These are phyloP conservation scores for Sweltsa coloradensis DNA, from an alignment of 1,140 invertebrate genomes.

Conservation along the genomic window DNA sequence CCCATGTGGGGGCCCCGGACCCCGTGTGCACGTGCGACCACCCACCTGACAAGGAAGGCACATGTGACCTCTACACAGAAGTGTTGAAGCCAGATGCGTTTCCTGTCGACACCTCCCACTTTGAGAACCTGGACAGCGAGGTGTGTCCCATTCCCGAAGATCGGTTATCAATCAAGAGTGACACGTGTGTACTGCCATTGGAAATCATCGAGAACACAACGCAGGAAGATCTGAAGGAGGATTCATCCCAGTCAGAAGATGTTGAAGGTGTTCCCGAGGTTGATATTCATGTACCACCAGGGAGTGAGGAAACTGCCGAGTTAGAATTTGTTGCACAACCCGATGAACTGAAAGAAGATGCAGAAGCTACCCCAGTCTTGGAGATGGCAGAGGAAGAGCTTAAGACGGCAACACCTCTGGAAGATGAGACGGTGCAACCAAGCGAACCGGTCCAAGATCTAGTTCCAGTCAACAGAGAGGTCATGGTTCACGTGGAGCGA, in stretches of 20 bases:
- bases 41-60: conserved; percentile 1
- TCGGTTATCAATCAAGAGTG: too few species aligned
- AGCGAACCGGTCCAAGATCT: neutral
- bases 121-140: too few species aligned
- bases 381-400: neutral
- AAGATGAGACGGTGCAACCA: neutral
- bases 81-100: conserved; percentile 8
- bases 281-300: too few species aligned
- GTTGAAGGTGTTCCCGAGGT: neutral
- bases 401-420: neutral
- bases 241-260: neutral
- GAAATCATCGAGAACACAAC: neutral
- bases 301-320: conserved; percentile 7
- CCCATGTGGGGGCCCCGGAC: conserved; percentile 21
- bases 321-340: neutral
- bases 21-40: conserved; percentile 40
- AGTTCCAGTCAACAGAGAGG: conserved; percentile 2
- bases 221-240: neutral
- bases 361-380: neutral
- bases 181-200: too few species aligned
- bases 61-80: conserved; percentile 14
- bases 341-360: neutral
- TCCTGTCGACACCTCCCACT: too few species aligned
- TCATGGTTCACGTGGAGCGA: conserved; percentile 20
- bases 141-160: conserved; percentile 23